phyloP scores from a whole-genome alignment of 1,140 invertebrate genomes.

The Achroia grisella region DNA sequence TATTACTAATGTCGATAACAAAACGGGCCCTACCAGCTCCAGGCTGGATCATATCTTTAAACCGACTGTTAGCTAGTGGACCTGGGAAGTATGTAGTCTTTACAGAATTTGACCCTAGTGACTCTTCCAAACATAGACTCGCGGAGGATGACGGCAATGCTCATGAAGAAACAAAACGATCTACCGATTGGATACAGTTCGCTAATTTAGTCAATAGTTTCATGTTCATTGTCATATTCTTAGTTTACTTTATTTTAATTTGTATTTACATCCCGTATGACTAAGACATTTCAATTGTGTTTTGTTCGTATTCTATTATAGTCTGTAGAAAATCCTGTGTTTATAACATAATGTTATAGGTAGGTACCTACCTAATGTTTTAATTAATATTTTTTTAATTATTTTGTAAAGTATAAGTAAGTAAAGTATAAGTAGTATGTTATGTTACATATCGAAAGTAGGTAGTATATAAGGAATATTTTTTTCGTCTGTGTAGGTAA shows the following conservation, averaged over 20 bases:
- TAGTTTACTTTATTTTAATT: conserved; percentile 47
- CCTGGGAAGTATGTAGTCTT: conserved; percentile 58
- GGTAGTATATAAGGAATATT: too few relatives aligned
- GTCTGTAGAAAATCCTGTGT: too few relatives aligned
- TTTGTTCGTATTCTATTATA: too few relatives aligned
- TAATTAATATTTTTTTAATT: too few relatives aligned
- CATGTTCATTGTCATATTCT: conserved; percentile 33
- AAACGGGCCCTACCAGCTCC: conserved; percentile 29
- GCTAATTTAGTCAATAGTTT: conserved; percentile 47
- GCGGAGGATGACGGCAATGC: conserved; percentile 25
- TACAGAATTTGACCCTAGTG: conserved; percentile 54
- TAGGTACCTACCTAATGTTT: too few relatives aligned
- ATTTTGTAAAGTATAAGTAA: too few relatives aligned
- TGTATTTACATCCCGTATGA: conserved; percentile 36
- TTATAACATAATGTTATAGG: too few relatives aligned
- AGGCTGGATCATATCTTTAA: conserved; percentile 36
- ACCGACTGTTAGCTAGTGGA: conserved; percentile 33
- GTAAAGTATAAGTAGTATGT: too few relatives aligned
- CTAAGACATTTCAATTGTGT: too few relatives aligned
- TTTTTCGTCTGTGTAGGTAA: too few relatives aligned
- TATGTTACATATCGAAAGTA: too few relatives aligned
- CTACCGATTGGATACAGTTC: conserved; percentile 48
- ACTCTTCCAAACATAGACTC: conserved; percentile 27
- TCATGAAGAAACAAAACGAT: conserved; percentile 14
- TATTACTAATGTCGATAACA: conserved; percentile 44